Base-by-base conservation (phyloP, 2,797 vertebrate species). In the Sibirionetta formosa region DNA sequence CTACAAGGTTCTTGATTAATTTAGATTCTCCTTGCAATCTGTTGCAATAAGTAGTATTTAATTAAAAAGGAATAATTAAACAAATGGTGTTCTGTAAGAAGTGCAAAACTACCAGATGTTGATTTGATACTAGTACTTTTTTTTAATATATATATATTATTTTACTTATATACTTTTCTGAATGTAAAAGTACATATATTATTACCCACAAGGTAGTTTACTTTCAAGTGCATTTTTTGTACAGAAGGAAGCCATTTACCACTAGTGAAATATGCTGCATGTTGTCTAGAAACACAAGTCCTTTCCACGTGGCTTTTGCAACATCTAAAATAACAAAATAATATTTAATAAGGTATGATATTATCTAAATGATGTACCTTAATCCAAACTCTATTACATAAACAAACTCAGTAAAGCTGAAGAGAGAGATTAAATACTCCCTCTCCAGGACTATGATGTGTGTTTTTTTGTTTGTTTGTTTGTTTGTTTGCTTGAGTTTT, bases 31-130 rank as follows among this genome's bases (percentile, higher is more conserved):
- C 15, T 93, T 10, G 2, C 31, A 85, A 44, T 73, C 51, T 94
- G 4, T 22, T 88, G 51, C n/a, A 93, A 95, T 36, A 68, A 40
- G 42, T 35, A 82, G 11, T 31, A 54, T 91, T 90, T 90, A 86
- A 82, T 94, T 95, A 88, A 90, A 92, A 79, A 77, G 12, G 5
- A 90, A 27, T 20, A 53, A 51, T 82, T 82, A 95, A n/a, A 81
- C 26, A 88, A 90, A 82, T 85, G 7, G 0, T 70, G 6, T 72
- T 93, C 70, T 64, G 71, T 86, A 82, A 71, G 26, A 88, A 70
- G 20, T 80, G 6, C 42, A 38, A 78, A 82, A 78, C 13, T 88
- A 63, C 23, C 38, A 91, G 63, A 69, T 0, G 1, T 24, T 51
- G 88, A 76, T 8, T 9, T 31, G 11, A 46, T 46, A 20, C 19